phyloP scores from a whole-genome alignment of 2,888 invertebrate genomes.

The Pilophorus perplexus region DNA sequence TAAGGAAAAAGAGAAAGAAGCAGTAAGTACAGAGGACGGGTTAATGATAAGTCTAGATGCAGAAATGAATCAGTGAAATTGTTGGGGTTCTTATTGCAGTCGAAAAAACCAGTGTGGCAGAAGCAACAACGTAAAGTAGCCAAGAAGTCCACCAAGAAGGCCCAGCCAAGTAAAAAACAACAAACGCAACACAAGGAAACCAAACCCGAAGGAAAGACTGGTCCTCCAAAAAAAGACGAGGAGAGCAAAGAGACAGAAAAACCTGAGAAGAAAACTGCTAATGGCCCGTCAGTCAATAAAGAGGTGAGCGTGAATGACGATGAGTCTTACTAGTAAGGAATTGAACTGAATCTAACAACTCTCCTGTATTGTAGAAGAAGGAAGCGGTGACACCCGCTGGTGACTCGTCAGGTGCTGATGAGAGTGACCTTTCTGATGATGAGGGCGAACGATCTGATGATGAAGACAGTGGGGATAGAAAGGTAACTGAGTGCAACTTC shows the following conservation, averaged over 20 bases:
- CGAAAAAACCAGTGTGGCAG: conserved; percentile 72
- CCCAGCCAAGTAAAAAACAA: conserved; percentile 51
- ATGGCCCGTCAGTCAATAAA: neutral
- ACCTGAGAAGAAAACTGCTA: conserved; percentile 26
- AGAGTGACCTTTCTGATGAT: conserved; percentile 58
- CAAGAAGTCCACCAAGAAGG: conserved; percentile 63
- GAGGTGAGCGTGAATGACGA: too few species aligned
- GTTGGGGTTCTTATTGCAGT: too few species aligned
- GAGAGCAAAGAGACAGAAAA: conserved; percentile 48
- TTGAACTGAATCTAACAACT: too few species aligned
- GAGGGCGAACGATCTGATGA: conserved; percentile 59
- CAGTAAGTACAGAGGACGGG: too few species aligned
- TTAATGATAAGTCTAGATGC: neutral
- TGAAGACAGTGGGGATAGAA: conserved; percentile 54
- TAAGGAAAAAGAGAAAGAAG: conserved; percentile 36
- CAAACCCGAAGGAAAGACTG: conserved; percentile 48
- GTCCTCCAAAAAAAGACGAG: conserved; percentile 49
- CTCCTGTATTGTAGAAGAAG: conserved; percentile 43
- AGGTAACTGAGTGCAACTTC: conserved; percentile 43
- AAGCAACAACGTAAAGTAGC: conserved; percentile 66
- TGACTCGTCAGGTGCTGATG: conserved; percentile 51
- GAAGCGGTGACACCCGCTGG: conserved; percentile 27
- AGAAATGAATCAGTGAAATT: neutral
- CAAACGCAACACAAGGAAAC: conserved; percentile 51
- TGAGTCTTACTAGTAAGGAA: too few species aligned